phyloP scores from a whole-genome alignment of 2,113 vertebrate species.

The Ibidorhyncha struthersii region DNA sequence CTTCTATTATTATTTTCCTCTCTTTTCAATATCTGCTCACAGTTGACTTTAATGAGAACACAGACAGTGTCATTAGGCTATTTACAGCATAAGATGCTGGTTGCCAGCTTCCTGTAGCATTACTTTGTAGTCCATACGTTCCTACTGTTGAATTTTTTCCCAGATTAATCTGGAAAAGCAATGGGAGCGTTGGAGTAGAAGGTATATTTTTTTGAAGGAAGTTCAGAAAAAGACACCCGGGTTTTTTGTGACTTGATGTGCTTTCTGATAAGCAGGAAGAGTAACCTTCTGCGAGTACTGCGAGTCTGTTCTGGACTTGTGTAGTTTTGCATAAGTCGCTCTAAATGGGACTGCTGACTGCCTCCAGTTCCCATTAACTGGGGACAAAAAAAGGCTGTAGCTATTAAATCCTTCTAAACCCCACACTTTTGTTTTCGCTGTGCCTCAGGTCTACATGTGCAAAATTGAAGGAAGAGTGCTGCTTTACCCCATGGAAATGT shows the following conservation, averaged over 20 bases:
- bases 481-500: not conserved
- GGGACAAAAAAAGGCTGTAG: not conserved
- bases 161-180: not conserved
- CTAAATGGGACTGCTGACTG: not conserved
- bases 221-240: not conserved
- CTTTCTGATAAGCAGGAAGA: not conserved
- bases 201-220: not conserved
- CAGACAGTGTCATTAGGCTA: not conserved
- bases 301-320: not conserved
- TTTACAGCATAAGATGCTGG: not conserved
- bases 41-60: not conserved
- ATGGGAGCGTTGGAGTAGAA: not conserved
- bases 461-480: not conserved
- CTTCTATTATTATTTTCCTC: not conserved
- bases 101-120: not conserved
- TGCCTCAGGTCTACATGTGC: not conserved
- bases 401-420: not conserved
- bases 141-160: not conserved
- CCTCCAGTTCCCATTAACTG: not conserved
- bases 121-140: not conserved
- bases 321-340: not conserved
- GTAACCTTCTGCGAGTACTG: not conserved
- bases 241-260: not conserved
- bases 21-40: not conserved
- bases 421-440: not conserved